Evolutionary conservation across 2,797 vertebrate genomes (phyloP).

Genomic region (Girardinus metallicus): DNA sequence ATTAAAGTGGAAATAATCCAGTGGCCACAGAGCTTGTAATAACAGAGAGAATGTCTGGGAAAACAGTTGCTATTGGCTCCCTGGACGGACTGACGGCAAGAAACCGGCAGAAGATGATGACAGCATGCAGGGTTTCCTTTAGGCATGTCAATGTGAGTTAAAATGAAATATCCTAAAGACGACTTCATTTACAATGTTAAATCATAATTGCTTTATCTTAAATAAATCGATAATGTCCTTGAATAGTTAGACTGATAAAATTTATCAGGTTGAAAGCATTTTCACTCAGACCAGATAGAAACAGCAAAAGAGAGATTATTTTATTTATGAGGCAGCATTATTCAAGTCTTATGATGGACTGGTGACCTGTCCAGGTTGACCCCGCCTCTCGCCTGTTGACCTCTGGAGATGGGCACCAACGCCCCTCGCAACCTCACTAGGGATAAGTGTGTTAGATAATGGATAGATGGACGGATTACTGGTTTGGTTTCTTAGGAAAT

Average conservation of each 20-base stretch:
- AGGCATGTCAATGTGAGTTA: slow-evolving; percentile 31
- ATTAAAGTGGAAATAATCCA: slow-evolving; percentile 68
- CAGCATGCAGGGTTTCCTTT: slow-evolving; percentile 15
- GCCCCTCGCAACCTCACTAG: no score
- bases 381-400: no score
- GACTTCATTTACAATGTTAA: slow-evolving; percentile 11
- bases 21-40: slow-evolving; percentile 70
- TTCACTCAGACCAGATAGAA: slow-evolving; percentile 25
- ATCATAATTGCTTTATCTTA: background rate
- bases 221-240: slow-evolving; percentile 35
- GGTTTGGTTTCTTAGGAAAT: background rate
- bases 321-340: slow-evolving; percentile 21
- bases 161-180: slow-evolving; percentile 27
- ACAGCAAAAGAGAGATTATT: slow-evolving; percentile 24
- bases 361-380: no score
- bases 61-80: slow-evolving; percentile 71
- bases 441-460: no score
- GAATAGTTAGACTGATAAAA: slow-evolving; percentile 46
- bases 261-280: slow-evolving; percentile 42
- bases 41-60: slow-evolving; percentile 68
- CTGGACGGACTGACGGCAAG: slow-evolving; percentile 35
- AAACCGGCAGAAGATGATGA: slow-evolving; percentile 35
- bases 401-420: no score
- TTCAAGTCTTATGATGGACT: slow-evolving; percentile 13
- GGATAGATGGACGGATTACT: no score